These are phyloP conservation scores for Syndactyla subalaris DNA, from an alignment of 2,797 vertebrate genomes.

Conservation along the genomic window DNA sequence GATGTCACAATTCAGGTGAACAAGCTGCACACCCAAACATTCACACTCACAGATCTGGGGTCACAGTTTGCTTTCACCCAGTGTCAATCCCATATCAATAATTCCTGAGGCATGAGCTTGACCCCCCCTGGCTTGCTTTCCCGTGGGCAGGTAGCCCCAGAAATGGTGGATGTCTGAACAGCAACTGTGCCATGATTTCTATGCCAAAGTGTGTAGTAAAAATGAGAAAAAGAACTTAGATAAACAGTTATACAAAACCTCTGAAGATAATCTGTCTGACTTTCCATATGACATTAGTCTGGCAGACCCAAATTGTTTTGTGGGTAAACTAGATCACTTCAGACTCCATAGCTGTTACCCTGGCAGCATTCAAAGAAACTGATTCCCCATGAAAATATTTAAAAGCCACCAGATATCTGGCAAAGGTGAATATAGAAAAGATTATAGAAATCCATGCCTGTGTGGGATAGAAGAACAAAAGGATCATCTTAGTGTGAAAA, in stretches of 20 bases:
- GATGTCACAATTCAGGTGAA: not conserved
- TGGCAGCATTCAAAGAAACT: not conserved
- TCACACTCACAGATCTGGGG: not conserved
- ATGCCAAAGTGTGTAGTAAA: not conserved
- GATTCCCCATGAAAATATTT: not conserved
- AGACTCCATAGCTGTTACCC: not conserved
- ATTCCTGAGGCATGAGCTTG: accelerated
- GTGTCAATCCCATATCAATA: accelerated
- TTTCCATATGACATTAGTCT: not conserved
- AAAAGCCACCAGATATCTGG: not conserved
- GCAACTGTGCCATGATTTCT: not conserved
- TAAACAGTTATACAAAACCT: not conserved
- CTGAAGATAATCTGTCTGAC: not conserved
- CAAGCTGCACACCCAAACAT: not conserved
- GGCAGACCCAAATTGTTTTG: not conserved
- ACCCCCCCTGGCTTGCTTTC: not conserved
- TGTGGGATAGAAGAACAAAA: not conserved
- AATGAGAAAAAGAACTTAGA: not conserved
- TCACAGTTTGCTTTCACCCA: not conserved
- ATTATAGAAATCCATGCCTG: not conserved
- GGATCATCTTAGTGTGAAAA: not conserved
- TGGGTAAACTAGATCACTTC: not conserved
- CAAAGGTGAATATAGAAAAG: not conserved
- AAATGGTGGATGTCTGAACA: not conserved
- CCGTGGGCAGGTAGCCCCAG: accelerated